phyloP scores from a whole-genome alignment of 2,888 invertebrate genomes.

The Drosophila basisetae region DNA sequence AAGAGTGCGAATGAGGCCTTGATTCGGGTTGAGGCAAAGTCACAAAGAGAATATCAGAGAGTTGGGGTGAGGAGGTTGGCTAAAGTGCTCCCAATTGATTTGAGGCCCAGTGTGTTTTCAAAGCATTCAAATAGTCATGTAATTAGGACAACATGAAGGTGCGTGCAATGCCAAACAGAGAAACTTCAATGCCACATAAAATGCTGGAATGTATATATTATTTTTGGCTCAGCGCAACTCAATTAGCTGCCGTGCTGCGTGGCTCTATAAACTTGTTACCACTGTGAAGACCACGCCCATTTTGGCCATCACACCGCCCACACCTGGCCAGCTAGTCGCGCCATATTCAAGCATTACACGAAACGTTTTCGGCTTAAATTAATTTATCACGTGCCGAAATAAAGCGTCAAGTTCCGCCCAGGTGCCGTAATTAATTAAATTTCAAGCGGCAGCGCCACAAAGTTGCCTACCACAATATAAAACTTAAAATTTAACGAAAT shows the following conservation, averaged over 20 bases:
- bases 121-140: constrained; percentile 42
- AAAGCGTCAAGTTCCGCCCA: constrained; percentile 54
- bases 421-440: constrained; percentile 71
- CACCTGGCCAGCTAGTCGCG: constrained; percentile 10
- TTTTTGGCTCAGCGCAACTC: constrained; percentile 56
- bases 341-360: constrained; percentile 60
- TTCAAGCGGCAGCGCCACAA: constrained; percentile 40
- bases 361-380: constrained; percentile 62
- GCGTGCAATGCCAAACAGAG: constrained; percentile 50
- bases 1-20: constrained; percentile 52
- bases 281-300: constrained; percentile 45
- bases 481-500: constrained; percentile 40
- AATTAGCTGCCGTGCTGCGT: constrained; percentile 61
- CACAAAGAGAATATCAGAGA: background rate
- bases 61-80: constrained; percentile 14
- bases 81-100: constrained; percentile 43
- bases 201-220: constrained; percentile 43
- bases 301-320: background rate
- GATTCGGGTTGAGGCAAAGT: constrained; percentile 48
- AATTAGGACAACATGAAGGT: constrained; percentile 45
- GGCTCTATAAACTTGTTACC: constrained; percentile 55
- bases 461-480: constrained; percentile 26
- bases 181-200: constrained; percentile 54
- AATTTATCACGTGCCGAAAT: constrained; percentile 77
- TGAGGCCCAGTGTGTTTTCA: constrained; percentile 31